Evolutionary conservation across 64 coral and sea anemone species (phyloP).

Genomic region (Astreopora myriophthalma): DNA sequence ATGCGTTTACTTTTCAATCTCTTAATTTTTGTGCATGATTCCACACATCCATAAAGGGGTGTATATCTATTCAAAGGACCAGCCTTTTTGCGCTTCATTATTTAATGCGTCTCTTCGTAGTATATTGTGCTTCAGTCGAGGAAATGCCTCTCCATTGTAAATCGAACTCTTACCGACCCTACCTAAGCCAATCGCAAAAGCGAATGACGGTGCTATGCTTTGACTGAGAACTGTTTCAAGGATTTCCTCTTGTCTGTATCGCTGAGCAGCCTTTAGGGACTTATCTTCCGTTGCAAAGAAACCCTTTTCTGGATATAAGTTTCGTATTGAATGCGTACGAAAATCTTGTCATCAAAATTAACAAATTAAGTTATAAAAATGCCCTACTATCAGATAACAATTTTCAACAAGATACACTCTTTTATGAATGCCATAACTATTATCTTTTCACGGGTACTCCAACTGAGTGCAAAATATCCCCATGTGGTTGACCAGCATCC

Average conservation of each 20-base stretch:
- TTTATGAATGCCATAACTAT: no score
- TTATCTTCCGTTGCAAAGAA: neutral
- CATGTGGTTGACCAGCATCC: neutral
- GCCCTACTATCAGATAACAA: neutral
- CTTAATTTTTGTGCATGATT: neutral
- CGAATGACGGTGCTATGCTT: neutral
- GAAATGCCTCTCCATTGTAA: no score
- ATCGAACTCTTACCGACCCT: no score
- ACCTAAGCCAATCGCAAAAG: no score
- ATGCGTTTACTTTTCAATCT: neutral
- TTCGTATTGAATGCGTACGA: constrained; percentile 13
- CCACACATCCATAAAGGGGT: neutral
- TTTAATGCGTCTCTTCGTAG: no score
- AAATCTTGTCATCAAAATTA: neutral
- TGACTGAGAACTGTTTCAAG: neutral
- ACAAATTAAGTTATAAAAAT: no score
- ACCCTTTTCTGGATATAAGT: neutral
- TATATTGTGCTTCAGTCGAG: no score
- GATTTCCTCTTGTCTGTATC: neutral
- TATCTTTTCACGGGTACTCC: no score
- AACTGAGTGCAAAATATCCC: neutral
- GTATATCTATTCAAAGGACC: neutral
- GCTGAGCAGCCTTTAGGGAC: no score
- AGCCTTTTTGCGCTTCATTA: neutral
- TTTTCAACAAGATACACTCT: neutral